Conservation (phyloP, 1,140 invertebrate genomes). For the Maconellicoccus hirsutus region DNA sequence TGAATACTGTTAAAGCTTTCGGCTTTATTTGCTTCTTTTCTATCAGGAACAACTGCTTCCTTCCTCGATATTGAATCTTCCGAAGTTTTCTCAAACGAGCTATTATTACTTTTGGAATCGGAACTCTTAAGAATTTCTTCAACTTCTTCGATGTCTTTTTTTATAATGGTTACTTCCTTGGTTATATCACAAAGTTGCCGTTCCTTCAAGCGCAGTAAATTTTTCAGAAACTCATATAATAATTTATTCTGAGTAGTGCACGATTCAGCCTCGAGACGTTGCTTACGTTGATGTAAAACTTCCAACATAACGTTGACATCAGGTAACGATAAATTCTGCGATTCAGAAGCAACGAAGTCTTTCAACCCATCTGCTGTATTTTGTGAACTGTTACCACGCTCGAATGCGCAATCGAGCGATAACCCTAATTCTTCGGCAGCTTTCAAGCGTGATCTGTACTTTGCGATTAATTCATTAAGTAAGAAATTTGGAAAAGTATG, state of each 20-base stretch:
- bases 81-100: slow-evolving; percentile 22
- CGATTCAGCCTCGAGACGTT: slow-evolving; percentile 66
- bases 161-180: slow-evolving; percentile 62
- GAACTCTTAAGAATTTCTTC: slow-evolving; percentile 58
- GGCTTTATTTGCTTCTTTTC: slow-evolving; percentile 24
- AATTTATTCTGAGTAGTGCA: slow-evolving; percentile 64
- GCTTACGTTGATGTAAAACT: slow-evolving; percentile 63
- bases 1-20: slow-evolving; percentile 39
- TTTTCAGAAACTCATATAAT: slow-evolving; percentile 71
- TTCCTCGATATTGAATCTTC: background rate
- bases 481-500: slow-evolving; percentile 79
- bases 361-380: slow-evolving; percentile 43
- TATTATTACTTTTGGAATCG: slow-evolving; percentile 25
- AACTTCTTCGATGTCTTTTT: slow-evolving; percentile 65
- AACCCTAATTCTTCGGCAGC: slow-evolving; percentile 40
- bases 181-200: slow-evolving; percentile 54
- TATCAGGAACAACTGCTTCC: background rate
- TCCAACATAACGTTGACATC: slow-evolving; percentile 75
- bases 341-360: slow-evolving; percentile 52
- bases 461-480: slow-evolving; percentile 69
- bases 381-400: slow-evolving; percentile 30
- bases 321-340: slow-evolving; percentile 56
- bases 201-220: slow-evolving; percentile 61
- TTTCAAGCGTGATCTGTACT: slow-evolving; percentile 49
- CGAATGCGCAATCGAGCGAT: slow-evolving; percentile 1